These are phyloP conservation scores for Cuniculus paca DNA, from an alignment of 2,797 vertebrate species.

Conservation along the genomic window DNA sequence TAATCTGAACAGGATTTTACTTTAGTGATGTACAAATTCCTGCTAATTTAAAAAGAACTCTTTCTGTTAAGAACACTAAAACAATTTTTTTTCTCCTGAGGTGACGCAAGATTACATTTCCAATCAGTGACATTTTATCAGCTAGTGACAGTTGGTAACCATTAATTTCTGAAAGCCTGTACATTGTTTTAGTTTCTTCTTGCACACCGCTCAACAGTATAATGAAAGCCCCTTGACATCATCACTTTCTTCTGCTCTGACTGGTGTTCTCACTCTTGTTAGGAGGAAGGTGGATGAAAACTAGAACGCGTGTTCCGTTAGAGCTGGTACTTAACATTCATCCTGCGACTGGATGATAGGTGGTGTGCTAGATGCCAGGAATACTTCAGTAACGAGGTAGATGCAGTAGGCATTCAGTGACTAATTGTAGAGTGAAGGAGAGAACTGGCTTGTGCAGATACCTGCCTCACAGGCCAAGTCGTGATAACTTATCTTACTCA, in stretches of 20 bases:
- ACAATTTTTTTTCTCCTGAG: conserved; percentile 9
- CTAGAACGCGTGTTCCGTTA: neutral
- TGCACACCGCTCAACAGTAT: neutral
- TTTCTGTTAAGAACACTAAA: conserved; percentile 16
- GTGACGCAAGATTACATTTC: neutral
- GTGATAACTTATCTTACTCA: neutral
- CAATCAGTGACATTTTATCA: neutral
- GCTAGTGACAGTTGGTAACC: neutral
- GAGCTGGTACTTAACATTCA: neutral
- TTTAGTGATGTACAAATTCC: neutral
- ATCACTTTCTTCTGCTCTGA: neutral
- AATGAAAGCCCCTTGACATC: neutral
- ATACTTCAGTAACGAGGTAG: neutral
- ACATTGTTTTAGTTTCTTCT: neutral
- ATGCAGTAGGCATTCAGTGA: neutral
- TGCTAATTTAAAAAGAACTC: conserved; percentile 16
- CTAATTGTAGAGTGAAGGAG: neutral
- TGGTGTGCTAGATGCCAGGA: neutral
- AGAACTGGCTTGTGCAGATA: neutral
- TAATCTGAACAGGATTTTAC: conserved; percentile 29
- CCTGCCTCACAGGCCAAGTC: neutral
- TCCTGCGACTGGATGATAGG: neutral
- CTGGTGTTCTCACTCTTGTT: neutral
- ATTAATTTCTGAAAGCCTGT: neutral
- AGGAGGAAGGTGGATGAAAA: neutral